phyloP scores from a whole-genome alignment of 2,888 invertebrate genomes.

The Andrena bucephala region DNA sequence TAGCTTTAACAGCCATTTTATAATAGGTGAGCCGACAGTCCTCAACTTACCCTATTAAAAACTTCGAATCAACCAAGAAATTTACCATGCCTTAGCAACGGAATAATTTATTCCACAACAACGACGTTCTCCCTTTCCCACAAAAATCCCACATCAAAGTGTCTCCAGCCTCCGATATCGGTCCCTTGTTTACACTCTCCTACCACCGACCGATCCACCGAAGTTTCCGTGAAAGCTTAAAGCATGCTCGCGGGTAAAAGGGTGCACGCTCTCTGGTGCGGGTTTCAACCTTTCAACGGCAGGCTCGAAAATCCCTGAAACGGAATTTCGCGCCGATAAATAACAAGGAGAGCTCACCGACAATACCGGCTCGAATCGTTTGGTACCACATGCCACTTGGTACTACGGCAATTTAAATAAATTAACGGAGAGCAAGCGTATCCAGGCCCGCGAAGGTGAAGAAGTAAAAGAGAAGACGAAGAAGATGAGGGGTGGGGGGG shows the following conservation, averaged over 20 bases:
- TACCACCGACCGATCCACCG: not conserved
- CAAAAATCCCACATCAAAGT: not conserved
- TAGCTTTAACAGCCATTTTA: too few species aligned
- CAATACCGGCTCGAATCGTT: slow-evolving; percentile 78
- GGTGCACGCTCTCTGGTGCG: slow-evolving; percentile 16
- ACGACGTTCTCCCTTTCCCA: slow-evolving; percentile 3
- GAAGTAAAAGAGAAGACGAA: slow-evolving; percentile 12
- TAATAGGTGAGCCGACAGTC: too few species aligned
- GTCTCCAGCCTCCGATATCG: not conserved
- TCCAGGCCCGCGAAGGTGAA: slow-evolving; percentile 44
- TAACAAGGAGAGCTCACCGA: slow-evolving; percentile 76
- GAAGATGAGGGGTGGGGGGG: not conserved
- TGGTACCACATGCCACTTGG: slow-evolving; percentile 74
- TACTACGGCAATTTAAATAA: slow-evolving; percentile 80
- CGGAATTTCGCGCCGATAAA: slow-evolving; percentile 75
- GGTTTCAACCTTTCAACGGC: slow-evolving; percentile 9
- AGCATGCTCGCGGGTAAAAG: not conserved
- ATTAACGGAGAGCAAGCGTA: slow-evolving; percentile 77
- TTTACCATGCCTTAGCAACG: too few species aligned
- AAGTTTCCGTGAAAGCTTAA: not conserved
- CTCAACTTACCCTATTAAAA: too few species aligned
- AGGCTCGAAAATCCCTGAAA: slow-evolving; percentile 67
- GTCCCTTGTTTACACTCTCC: not conserved
- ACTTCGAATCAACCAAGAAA: too few species aligned
- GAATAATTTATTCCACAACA: not conserved